phyloP scores from a whole-genome alignment of 2,797 vertebrate genomes.

The Tamandua tetradactyla region DNA sequence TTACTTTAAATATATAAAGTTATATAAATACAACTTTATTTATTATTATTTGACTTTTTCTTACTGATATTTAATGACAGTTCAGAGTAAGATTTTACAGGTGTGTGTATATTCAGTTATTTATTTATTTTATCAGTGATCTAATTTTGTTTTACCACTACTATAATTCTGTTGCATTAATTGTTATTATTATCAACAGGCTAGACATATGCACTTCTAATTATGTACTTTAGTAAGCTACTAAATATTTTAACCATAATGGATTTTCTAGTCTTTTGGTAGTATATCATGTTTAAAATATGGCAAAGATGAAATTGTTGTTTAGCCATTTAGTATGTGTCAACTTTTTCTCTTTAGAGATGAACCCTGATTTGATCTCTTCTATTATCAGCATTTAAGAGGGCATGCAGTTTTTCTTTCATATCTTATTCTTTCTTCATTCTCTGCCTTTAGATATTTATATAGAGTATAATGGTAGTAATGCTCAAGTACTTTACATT shows the following conservation, averaged over 20 bases:
- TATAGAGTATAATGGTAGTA: neutral
- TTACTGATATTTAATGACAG: constrained; percentile 28
- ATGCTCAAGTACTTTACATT: neutral
- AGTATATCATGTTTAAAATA: neutral
- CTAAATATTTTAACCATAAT: neutral
- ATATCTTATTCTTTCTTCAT: neutral
- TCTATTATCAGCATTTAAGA: neutral
- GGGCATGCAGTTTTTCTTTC: neutral
- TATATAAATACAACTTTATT: constrained; percentile 47
- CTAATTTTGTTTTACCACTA: neutral
- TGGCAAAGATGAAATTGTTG: neutral
- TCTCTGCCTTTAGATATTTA: neutral
- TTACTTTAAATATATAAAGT: no score
- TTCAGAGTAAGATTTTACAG: constrained; percentile 25
- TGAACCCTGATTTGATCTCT: neutral
- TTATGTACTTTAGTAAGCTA: neutral
- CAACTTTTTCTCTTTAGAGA: neutral
- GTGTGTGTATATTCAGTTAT: neutral
- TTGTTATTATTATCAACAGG: neutral
- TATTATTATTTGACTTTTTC: constrained; percentile 30
- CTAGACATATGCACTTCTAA: neutral
- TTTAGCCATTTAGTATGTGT: neutral
- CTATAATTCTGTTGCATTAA: constrained; percentile 20
- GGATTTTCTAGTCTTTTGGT: neutral
- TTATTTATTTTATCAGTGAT: constrained; percentile 22